Evolutionary conservation across 2,797 vertebrate species (phyloP), one percentile per base, ranked within the genome.

Genomic region (Anguilla marmorata): DNA sequence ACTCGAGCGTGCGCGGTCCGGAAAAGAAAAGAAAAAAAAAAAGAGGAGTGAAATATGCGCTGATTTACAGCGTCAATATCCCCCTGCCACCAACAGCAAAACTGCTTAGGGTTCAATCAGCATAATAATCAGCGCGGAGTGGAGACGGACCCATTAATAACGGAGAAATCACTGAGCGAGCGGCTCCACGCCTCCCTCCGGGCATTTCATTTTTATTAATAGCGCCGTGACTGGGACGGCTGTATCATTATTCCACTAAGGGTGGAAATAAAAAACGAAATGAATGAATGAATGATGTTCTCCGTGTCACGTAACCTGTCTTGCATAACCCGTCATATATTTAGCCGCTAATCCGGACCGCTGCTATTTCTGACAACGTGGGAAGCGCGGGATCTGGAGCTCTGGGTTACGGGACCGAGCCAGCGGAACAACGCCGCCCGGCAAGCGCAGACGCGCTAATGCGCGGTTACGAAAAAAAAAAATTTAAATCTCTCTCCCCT

Each of bases 151-250:
- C 88, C 90, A 94, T 93, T 94, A 94, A 93, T 93, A 93, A 93
- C 90, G 86, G 90, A 86, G 88, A 91, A 92, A 93, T 91, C 87
- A 30, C 3, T 19, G 37, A 41, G 76, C 33, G 27, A 14, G 66
- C 74, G 37, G 58, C 86, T 91, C 88, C 88, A 84, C 88, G 85
- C 56, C 79, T 88, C 90, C 91, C 90, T 90, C 91, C 94, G 92
- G 91, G 93, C 92, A 92, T 91, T 89, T 84, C 74, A 79, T 80
- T 87, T 93, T 92, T 95, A 96, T 95, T 95, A 95, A 94, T 94
- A 94, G 92, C 92, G 37, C 82, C 33, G 89, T 88, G 90, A 93
- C 92, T 89, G 89, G 87, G 92, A 91, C 91, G 95, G 94, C 94
- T 93, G 94, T 95, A 95, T 93, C 94, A 93, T 95, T 89, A 90